Evolutionary conservation across 2,113 vertebrate genomes (phyloP), one percentile per base, ranked within the genome.

Genomic region (Epinephelus fuscoguttatus): DNA sequence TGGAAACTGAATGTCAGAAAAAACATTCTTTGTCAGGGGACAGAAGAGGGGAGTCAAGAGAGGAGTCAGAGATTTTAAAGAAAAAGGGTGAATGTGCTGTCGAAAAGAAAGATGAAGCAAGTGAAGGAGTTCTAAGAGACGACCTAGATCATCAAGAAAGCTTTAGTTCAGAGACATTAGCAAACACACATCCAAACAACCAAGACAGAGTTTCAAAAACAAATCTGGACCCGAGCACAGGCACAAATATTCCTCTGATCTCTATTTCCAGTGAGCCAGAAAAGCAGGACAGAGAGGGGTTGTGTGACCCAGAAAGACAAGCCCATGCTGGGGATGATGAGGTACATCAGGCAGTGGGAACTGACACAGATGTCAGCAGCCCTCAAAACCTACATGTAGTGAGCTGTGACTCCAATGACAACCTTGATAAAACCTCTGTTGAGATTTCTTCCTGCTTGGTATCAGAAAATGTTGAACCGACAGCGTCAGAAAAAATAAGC

Each of bases 231-330:
- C 60, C 75, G 52, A 55, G 10, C 21, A 4, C 14, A 3, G 62
- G 60, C 37, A 73, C 68, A 60, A 85, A 78, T 27, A 63, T 88
- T 59, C 75, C 89, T 71, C 64, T 81, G n/a, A 91, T 85, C 33
- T 80, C 83, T 10, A 84, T 89, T 73, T 82, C 74, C 21, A 76
- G 30, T 52, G 78, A 91, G 57, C 59, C 86, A 42, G 73, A 84
- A 23, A 71, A 82, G 21, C 61, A 47, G 3, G 52, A 19, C 0
- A 6, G 63, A 47, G 87, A 87, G 64, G 47, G 4, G 78, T n/a
- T 15, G 30, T 33, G n/a, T 87, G 70, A 60, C 27, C 57, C 62
- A 52, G 69, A 70, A 25, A 49, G 64, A 69, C 71, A 18, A 49
- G 49, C 40, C 40, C 40, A 49, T 33, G 59, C 25, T 60, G 33